Conservation (phyloP, 1,140 invertebrate genomes). For the Berghia stephanieae region DNA sequence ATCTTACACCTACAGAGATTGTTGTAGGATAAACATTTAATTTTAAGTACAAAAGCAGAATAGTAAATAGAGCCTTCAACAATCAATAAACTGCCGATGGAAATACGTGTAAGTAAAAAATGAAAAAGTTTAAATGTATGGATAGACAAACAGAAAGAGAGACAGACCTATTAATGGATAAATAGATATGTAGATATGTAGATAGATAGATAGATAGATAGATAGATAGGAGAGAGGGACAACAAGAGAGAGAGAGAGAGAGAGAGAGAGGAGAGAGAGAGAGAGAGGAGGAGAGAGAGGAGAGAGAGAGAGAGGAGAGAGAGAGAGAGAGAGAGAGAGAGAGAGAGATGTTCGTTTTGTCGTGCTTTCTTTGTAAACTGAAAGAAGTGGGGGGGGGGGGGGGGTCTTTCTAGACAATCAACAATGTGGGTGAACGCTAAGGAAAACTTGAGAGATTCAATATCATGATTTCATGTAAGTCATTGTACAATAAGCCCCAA, state of each 20-base stretch:
- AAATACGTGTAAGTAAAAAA: neutral
- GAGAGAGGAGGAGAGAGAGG: neutral
- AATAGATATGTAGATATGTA: neutral
- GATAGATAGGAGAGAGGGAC: neutral
- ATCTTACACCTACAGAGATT: too few relatives aligned
- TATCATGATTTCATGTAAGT: neutral
- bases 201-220: neutral
- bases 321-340: conserved; percentile 13
- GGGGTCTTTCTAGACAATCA: too few relatives aligned
- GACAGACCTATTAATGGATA: neutral
- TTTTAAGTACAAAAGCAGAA: too few relatives aligned
- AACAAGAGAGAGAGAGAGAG: neutral
- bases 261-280: neutral
- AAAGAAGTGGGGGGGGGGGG: neutral
- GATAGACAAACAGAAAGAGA: neutral
- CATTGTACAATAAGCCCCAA: neutral
- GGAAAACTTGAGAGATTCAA: neutral
- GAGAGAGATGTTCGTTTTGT: too few relatives aligned
- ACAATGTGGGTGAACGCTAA: neutral
- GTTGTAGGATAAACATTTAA: too few relatives aligned
- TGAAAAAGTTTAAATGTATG: neutral
- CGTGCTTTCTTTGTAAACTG: too few relatives aligned
- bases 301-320: neutral
- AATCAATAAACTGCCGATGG: too few relatives aligned
- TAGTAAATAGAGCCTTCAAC: too few relatives aligned